A percentile compares a stretch with the other conserved stretches of the same genome.
Conservation (phyloP, 2,888 invertebrate species). For the Amiota minor region DNA sequence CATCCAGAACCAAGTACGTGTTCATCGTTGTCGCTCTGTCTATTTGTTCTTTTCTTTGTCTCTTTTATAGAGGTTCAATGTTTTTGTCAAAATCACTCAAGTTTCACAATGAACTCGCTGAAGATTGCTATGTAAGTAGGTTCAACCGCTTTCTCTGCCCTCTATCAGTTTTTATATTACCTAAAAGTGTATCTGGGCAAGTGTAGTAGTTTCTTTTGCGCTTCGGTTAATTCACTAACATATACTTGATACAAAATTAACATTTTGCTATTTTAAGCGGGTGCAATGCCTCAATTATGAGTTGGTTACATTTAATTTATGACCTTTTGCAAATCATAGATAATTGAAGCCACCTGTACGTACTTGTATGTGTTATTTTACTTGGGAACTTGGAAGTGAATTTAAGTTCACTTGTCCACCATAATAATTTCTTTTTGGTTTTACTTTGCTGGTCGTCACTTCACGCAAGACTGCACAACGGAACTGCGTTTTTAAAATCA, state of each 20-base stretch:
- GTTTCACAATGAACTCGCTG: constrained; percentile 15
- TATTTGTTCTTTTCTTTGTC: not conserved
- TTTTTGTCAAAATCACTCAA: constrained; percentile 25
- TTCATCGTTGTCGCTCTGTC: too few relatives aligned
- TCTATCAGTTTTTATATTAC: not conserved
- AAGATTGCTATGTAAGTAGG: not conserved
- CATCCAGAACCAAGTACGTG: constrained; percentile 12
- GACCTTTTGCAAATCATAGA: constrained; percentile 27
- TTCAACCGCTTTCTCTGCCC: not conserved
- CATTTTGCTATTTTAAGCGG: not conserved
- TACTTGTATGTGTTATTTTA: not conserved
- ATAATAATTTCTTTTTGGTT: not conserved
- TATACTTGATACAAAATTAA: not conserved
- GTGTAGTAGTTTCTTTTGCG: not conserved
- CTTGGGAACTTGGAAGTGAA: constrained; percentile 8
- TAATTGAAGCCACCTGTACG: constrained; percentile 1
- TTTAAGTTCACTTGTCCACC: not conserved
- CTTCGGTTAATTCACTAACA: not conserved
- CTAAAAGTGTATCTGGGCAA: not conserved
- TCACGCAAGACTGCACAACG: constrained; percentile 19
- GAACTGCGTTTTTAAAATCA: constrained; percentile 21
- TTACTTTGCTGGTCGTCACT: constrained; percentile 2
- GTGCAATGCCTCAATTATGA: constrained; percentile 19
- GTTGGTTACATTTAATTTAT: constrained; percentile 20
- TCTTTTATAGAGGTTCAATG: not conserved